Percentiles rank a stretch among this genome's conserved stretches.
Evolutionary conservation across 2,113 vertebrate species (phyloP).

Genomic region (Crotalus horridus): DNA sequence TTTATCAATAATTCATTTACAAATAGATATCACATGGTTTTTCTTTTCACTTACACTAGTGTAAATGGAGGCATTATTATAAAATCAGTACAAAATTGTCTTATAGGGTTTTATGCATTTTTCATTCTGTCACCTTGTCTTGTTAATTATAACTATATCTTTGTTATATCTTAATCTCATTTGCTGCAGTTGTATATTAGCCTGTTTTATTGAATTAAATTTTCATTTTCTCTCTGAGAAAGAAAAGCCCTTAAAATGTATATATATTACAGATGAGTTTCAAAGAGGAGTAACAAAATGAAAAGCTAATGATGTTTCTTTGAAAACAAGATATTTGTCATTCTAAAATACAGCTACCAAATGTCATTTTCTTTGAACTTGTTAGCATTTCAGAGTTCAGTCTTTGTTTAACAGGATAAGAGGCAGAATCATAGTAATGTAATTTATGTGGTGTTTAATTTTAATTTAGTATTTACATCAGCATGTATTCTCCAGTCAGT

Average conservation of each 20-base stretch:
- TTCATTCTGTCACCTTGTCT: neutral
- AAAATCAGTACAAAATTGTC: slow-evolving; percentile 4
- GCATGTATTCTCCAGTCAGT: slow-evolving; percentile 60
- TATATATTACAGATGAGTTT: slow-evolving; percentile 51
- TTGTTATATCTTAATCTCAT: slow-evolving; percentile 26
- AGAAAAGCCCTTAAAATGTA: slow-evolving; percentile 41
- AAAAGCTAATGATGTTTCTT: slow-evolving; percentile 31
- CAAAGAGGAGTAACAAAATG: slow-evolving; percentile 47
- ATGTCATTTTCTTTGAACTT: slow-evolving; percentile 49
- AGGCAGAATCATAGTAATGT: slow-evolving; percentile 33
- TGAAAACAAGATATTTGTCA: slow-evolving; percentile 39
- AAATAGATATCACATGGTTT: slow-evolving; percentile 20
- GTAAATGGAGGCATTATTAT: neutral
- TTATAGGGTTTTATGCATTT: neutral
- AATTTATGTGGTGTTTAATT: slow-evolving; percentile 55
- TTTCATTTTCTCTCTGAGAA: slow-evolving; percentile 11
- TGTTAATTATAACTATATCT: neutral
- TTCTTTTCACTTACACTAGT: neutral
- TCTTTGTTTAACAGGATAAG: slow-evolving; percentile 34
- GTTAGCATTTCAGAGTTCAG: slow-evolving; percentile 28
- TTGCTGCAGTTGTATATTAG: neutral
- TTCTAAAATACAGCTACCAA: slow-evolving; percentile 46
- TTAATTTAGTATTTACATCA: slow-evolving; percentile 52
- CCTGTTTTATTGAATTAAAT: slow-evolving; percentile 16
- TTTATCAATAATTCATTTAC: slow-evolving; percentile 21